Percentiles rank a stretch among this genome's conserved stretches.
Evolutionary conservation across 2,113 vertebrate genomes (phyloP).

Genomic region (Prietella phreatophila): DNA sequence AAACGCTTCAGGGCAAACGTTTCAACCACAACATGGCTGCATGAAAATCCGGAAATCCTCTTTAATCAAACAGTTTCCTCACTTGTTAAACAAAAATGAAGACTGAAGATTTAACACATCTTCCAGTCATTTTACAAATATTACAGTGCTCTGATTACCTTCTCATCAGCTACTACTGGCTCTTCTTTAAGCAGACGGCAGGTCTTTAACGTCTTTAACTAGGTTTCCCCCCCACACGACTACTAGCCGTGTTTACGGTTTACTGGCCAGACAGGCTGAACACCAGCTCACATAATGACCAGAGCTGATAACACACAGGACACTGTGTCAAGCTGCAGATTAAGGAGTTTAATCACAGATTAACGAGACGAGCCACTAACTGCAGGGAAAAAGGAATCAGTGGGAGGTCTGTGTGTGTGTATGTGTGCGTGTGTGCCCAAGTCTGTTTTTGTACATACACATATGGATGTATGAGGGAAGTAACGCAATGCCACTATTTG

Average conservation of each 20-base stretch:
- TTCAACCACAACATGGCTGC: neutral
- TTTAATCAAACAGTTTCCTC: neutral
- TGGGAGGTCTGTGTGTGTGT: neutral
- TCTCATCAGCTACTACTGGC: neutral
- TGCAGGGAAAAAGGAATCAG: neutral
- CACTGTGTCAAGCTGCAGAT: conserved; percentile 48
- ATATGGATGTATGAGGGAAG: neutral
- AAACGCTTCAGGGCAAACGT: neutral
- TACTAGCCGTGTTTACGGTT: neutral
- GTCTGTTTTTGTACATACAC: neutral
- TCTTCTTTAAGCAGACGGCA: neutral
- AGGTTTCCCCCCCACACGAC: neutral
- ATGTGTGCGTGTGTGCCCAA: neutral
- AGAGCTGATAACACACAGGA: conserved; percentile 26
- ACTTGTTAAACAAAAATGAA: neutral
- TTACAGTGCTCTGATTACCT: neutral
- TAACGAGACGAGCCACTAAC: conserved; percentile 38
- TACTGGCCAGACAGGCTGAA: neutral
- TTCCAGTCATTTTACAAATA: neutral
- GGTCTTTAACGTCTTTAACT: neutral
- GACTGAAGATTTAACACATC: neutral
- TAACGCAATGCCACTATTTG: neutral
- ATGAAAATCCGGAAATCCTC: neutral
- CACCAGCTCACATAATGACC: neutral
- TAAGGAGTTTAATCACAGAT: conserved; percentile 51